phyloP scores from a whole-genome alignment of 2,113 vertebrate species.

The Oryzias curvinotus region DNA sequence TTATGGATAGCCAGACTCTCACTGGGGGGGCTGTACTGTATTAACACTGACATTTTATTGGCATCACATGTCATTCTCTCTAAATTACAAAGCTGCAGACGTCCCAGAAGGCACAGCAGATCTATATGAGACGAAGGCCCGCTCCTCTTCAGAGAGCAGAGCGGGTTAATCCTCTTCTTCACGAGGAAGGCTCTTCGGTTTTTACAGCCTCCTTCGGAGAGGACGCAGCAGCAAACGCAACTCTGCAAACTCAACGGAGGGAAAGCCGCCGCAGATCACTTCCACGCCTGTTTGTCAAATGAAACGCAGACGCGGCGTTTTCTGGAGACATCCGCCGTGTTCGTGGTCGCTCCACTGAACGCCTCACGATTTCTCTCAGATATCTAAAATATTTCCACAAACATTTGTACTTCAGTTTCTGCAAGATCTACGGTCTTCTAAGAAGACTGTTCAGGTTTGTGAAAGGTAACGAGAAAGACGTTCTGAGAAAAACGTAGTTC shows the following conservation, averaged over 20 bases:
- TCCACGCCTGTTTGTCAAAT: no score
- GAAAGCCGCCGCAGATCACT: no score
- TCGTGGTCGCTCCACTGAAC: no score
- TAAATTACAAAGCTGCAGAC: slow-evolving; percentile 25
- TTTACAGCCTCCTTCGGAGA: neutral
- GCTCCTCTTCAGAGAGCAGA: neutral
- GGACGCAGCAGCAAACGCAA: neutral
- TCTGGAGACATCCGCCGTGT: no score
- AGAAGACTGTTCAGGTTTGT: no score
- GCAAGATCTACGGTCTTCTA: no score
- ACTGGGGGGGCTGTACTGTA: neutral
- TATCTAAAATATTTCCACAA: no score
- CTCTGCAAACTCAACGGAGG: neutral
- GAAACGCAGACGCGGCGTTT: no score
- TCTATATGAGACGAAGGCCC: neutral
- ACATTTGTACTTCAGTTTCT: no score
- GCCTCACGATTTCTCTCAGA: no score
- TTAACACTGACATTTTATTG: slow-evolving; percentile 25
- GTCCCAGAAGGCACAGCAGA: slow-evolving; percentile 1
- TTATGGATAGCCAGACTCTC: slow-evolving; percentile 33
- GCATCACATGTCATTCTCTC: slow-evolving; percentile 7
- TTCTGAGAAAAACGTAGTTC: no score
- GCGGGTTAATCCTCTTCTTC: neutral
- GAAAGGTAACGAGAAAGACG: no score
- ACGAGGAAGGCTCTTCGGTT: neutral